Base-by-base conservation (phyloP, 2,113 vertebrate genomes). In the Heterotis niloticus region DNA sequence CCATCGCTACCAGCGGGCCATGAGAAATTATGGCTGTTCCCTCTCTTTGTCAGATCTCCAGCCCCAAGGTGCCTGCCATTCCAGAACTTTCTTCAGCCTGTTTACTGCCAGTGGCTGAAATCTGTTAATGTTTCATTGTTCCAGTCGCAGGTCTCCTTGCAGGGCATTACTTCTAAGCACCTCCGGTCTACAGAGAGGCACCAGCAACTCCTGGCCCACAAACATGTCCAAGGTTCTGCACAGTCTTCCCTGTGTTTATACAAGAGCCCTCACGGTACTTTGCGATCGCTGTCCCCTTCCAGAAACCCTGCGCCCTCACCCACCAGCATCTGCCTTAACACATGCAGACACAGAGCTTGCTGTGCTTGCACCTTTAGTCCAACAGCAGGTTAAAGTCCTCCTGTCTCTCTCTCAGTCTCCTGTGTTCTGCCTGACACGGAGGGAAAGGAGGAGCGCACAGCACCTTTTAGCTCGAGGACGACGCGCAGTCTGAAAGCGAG, bases 311-410 rank as follows among this genome's bases (percentile, higher is more conserved):
- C 5, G 51, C 52, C 52, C 28, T 18, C 20, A 1, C 69, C 70
- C 70, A 7, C 10, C 59, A 23, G 12, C 78, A 44, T 56, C 78
- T 79, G 20, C 4, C 77, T 73, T n/a, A 73, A 52, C 56, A 62
- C 10, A 78, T 24, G 59, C 34, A 29, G 60, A 64, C 78, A 79
- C 78, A 85, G 3, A 44, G 65, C 71, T 85, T 78, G 72, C 80
- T 82, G 81, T 23, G 65, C 85, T 83, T 82, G 70, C 81, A 78
- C 88, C 83, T 87, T 85, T 84, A 64, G 82, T 84, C 89, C 86
- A 86, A 87, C 77, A 83, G 88, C 85, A 90, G 89, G 90, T 90
- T 92, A 85, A 88, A 88, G 80, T 85, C 51, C 89, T 90, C 89
- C 92, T 91, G 89, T 91, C 85, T 85, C 82, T 82, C 78, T 78